These are phyloP conservation scores for Rhyacophila evoluta DNA, from an alignment of 2,888 invertebrate species.

Conservation along the genomic window DNA sequence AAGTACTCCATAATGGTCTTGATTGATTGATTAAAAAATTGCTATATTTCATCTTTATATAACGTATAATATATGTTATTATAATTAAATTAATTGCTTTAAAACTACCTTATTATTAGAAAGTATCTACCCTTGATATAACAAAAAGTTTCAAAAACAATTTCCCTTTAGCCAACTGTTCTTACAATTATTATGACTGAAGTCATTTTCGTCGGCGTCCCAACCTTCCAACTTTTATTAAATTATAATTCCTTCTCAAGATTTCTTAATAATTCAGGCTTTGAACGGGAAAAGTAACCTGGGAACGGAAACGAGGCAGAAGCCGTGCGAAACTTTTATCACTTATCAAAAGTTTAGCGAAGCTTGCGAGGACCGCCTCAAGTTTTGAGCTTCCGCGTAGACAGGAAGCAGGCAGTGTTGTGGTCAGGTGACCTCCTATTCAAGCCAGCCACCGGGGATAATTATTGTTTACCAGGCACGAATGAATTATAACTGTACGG, in stretches of 20 bases:
- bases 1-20: no score
- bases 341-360: constrained; percentile 50
- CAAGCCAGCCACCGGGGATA: constrained; percentile 38
- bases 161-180: not conserved
- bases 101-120: no score
- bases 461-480: constrained; percentile 6
- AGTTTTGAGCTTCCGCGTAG: not conserved
- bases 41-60: no score
- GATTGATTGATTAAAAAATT: no score
- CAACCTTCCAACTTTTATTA: constrained; percentile 5
- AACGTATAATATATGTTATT: no score
- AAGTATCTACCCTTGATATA: no score
- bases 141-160: not conserved
- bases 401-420: constrained; percentile 38
- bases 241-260: constrained; percentile 8
- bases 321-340: constrained; percentile 48
- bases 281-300: not conserved
- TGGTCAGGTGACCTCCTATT: constrained; percentile 44
- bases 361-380: constrained; percentile 29
- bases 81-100: no score
- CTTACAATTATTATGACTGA: not conserved
- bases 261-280: constrained; percentile 22
- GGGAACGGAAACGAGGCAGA: constrained; percentile 23
- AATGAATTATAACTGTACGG: not conserved
- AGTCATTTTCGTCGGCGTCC: not conserved